Evolutionary conservation across 2,797 vertebrate species (phyloP), one percentile per base, ranked within the genome.

Genomic region (Novumbra hubbsi): DNA sequence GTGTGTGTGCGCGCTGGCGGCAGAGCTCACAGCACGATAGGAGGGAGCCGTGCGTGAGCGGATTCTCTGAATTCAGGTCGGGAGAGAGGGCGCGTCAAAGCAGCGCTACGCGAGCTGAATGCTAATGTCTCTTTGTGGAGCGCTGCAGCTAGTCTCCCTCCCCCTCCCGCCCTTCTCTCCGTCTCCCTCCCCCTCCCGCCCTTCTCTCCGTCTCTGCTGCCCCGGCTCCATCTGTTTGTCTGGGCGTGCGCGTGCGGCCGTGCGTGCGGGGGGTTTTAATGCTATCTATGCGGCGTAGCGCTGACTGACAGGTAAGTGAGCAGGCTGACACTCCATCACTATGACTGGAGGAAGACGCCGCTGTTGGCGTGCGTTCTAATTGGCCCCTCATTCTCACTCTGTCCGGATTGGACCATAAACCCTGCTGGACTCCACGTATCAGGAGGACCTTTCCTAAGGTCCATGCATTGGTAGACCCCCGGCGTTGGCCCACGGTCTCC

Each of bases 81-180:
- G 73, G 27, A 67, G 73, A 74, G 41, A 66, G 72, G 17, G 28
- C 28, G 52, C 19, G 24, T 49, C 27, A 32, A 52, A 65, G 63
- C 63, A 75, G 73, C 66, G 24, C 63, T 75, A 73, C 69, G 66
- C 77, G 65, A 79, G 68, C 77, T 81, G 82, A 81, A 83, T 83
- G 75, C 68, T 75, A 79, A 77, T 73, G 77, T 73, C 74, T 55
- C 77, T 79, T 76, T 55, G 50, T 57, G 52, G 52, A 57, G 52
- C 2, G n/a, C 55, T 57, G 55, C 21, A 24, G 21, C 55, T 12
- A 24, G n/a, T 74, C 72, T 34, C 45, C 55, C 32, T 74, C 68
- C 69, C 68, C 63, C 73, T 30, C 62, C 24, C 16, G 27, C 60
- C 27, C 16, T 2, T 63, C 69, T 55, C 50, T 70, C 67, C n/a